These are phyloP conservation scores for Psophia crepitans DNA, from an alignment of 2,113 vertebrate species.

Conservation along the genomic window DNA sequence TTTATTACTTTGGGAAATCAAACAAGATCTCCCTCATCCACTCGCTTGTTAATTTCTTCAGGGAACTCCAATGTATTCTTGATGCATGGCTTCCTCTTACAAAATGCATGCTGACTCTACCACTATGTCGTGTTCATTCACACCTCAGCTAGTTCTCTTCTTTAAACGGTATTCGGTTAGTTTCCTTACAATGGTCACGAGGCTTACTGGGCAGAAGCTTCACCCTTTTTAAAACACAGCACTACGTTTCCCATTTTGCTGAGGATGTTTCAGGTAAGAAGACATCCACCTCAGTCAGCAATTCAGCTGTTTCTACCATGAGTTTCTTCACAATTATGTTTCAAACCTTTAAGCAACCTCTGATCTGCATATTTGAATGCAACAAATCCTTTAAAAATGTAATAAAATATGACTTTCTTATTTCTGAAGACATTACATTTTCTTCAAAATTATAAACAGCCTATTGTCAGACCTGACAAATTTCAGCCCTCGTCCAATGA, in stretches of 20 bases:
- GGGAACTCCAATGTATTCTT: neutral
- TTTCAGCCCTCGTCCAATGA: constrained; percentile 4
- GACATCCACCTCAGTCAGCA: neutral
- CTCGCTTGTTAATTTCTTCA: neutral
- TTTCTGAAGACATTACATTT: neutral
- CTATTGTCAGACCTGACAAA: neutral
- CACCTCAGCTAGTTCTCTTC: neutral
- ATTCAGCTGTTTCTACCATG: neutral
- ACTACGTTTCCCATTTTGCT: neutral
- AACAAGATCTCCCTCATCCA: neutral
- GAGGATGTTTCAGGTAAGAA: neutral
- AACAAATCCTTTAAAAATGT: neutral
- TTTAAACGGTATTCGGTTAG: neutral
- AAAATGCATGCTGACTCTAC: neutral
- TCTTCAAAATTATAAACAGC: neutral
- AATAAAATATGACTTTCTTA: neutral
- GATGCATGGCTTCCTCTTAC: neutral
- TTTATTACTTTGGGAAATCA: neutral
- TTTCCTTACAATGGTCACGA: neutral
- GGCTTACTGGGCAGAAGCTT: neutral
- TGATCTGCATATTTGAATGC: neutral
- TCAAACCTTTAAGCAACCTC: neutral
- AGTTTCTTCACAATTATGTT: neutral
- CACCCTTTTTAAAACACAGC: neutral
- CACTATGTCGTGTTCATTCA: neutral